Base-by-base conservation (phyloP, 2,797 vertebrate species). In the Myoxocephalus aenaeus region DNA sequence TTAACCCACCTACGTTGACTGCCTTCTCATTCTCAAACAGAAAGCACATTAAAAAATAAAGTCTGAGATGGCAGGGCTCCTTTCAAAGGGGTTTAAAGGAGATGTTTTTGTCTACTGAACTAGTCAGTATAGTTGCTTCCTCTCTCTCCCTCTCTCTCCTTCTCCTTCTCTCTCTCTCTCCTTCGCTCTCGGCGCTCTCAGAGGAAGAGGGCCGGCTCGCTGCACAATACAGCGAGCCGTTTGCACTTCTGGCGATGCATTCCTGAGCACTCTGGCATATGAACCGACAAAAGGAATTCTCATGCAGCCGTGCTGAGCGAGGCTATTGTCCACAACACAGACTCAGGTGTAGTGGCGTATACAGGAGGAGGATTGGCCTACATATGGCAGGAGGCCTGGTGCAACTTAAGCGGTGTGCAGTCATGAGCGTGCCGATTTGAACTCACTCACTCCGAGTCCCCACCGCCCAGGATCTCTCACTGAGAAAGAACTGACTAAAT, bases 401-500 rank as follows among this genome's bases (percentile, higher is more conserved):
- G 86, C 84, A 73, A 81, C 81, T 79, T 72, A 59, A 82, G 79
- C 42, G 25, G 25, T 73, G 89, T 86, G 85, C 86, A 89, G 86
- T 53, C 83, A 87, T 75, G 85, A 65, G 81, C 73, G 86, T 36
- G 65, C 48, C 56, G 51, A 77, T 85, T n/a, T 87, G 86, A 90
- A 89, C 89, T 61, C 81, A 18, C 65, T 90, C 80, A 84, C 86
- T 86, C 80, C 77, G 70, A 63, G 34, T 82, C 75, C 78, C 79
- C 13, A 9, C 50, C 25, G 48, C 89, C 54, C 38, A 32, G 73
- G 77, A 87, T 82, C 82, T 81, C 76, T 87, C 73, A 20, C 63
- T 0, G 74, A 78, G 75, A 82, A 81, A 63, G 77, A 81, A 81
- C 29, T 0, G 73, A 87, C 87, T 93, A 92, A 92, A 92, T 93